These are phyloP conservation scores for Phymastichus coffea DNA, from an alignment of 1,140 invertebrate species.

Conservation along the genomic window DNA sequence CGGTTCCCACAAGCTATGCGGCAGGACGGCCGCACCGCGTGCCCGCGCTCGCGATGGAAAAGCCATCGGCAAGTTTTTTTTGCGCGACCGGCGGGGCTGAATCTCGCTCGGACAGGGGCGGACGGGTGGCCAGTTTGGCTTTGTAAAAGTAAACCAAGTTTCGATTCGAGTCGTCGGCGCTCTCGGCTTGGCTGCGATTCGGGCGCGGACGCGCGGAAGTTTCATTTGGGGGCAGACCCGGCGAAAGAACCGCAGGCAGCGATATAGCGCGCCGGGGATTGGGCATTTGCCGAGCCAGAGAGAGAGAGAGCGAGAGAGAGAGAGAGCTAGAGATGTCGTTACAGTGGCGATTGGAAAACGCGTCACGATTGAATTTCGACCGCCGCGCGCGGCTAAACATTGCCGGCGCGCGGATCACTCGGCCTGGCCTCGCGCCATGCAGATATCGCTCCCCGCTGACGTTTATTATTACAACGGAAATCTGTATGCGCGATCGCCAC, in stretches of 20 bases:
- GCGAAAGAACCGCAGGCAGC: neutral
- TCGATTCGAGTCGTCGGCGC: constrained; percentile 41
- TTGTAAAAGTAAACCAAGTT: constrained; percentile 39
- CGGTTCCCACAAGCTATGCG: no score
- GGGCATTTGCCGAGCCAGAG: neutral
- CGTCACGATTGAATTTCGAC: constrained; percentile 29
- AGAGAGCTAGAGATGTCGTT: constrained; percentile 14
- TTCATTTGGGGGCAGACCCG: constrained; percentile 22
- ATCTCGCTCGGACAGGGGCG: no score
- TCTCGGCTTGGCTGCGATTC: constrained; percentile 25
- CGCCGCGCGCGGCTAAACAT: constrained; percentile 15
- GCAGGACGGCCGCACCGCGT: no score
- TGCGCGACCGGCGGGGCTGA: no score
- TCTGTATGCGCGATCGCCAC: neutral
- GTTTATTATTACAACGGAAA: constrained; percentile 30
- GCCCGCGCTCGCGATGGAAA: no score
- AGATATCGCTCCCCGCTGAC: constrained; percentile 16
- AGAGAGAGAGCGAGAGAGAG: neutral
- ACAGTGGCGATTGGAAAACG: constrained; percentile 27
- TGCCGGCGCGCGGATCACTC: neutral
- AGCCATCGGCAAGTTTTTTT: no score
- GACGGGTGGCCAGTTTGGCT: constrained; percentile 13
- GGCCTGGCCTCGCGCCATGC: constrained; percentile 6
- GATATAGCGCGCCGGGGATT: neutral
- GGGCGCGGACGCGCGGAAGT: constrained; percentile 17